These are phyloP conservation scores for Drosophila mimetica DNA, from an alignment of 2,888 invertebrate species.

Conservation along the genomic window DNA sequence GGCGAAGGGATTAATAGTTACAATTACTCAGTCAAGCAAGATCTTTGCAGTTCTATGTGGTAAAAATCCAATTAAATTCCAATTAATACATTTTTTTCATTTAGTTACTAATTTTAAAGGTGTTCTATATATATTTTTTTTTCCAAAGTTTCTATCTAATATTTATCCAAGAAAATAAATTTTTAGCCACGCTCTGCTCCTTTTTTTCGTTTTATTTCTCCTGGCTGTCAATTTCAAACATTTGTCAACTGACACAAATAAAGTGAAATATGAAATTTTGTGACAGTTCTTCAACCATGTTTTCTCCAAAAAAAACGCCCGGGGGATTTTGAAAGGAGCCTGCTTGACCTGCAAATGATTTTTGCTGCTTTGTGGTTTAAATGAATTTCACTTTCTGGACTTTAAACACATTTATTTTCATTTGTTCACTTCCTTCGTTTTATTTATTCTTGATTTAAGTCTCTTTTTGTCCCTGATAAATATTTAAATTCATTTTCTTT, in stretches of 20 bases:
- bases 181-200: background rate
- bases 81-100: background rate
- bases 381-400: background rate
- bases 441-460: background rate
- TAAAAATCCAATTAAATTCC: background rate
- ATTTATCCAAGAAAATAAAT: background rate
- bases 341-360: conserved; percentile 32
- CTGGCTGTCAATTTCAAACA: conserved; percentile 64
- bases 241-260: conserved; percentile 39
- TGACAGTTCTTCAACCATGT: conserved; percentile 43
- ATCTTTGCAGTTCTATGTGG: background rate
- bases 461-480: background rate
- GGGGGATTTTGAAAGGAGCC: background rate
- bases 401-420: background rate
- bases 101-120: no score
- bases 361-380: conserved; percentile 14
- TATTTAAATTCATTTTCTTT: background rate
- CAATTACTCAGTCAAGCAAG: background rate
- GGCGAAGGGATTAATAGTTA: background rate
- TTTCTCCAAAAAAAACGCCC: conserved; percentile 13
- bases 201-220: conserved; percentile 22
- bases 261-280: conserved; percentile 47
- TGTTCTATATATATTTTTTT: no score
- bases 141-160: no score
- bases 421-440: background rate